phyloP scores from a whole-genome alignment of 2,888 invertebrate species.

The Augochlorella aurata region DNA sequence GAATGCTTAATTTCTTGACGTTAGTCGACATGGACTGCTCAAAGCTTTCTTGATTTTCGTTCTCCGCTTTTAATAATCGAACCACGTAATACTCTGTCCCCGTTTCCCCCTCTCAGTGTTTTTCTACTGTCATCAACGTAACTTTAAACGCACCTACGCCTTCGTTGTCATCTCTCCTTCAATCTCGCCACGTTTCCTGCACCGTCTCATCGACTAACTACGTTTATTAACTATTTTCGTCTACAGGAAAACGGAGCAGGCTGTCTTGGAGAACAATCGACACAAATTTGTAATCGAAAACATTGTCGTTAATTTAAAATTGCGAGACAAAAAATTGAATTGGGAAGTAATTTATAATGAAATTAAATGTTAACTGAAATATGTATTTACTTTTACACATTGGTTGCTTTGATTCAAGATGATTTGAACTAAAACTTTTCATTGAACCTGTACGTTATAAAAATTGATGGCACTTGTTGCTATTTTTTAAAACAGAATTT shows the following conservation, averaged over 20 bases:
- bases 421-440: background rate
- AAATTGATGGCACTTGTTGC: background rate
- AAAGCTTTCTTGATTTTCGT: slow-evolving; percentile 18
- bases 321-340: too few relatives aligned
- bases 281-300: background rate
- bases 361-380: background rate
- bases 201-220: background rate
- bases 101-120: background rate
- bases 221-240: slow-evolving; percentile 14
- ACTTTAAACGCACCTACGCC: slow-evolving; percentile 12
- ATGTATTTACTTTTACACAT: background rate
- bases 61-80: slow-evolving; percentile 15
- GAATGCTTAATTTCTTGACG: slow-evolving; percentile 29
- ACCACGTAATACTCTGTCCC: slow-evolving; percentile 11
- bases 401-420: too few relatives aligned
- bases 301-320: background rate
- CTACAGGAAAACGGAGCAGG: background rate
- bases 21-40: slow-evolving; percentile 26
- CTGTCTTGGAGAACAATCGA: background rate
- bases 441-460: background rate
- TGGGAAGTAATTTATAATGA: background rate
- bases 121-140: background rate
- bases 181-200: background rate
- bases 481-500: background rate
- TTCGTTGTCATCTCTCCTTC: slow-evolving; percentile 12